Evolutionary conservation across 2,888 invertebrate species (phyloP), one percentile per base, ranked within the genome.

Genomic region (Lordiphosa fenestrarum): DNA sequence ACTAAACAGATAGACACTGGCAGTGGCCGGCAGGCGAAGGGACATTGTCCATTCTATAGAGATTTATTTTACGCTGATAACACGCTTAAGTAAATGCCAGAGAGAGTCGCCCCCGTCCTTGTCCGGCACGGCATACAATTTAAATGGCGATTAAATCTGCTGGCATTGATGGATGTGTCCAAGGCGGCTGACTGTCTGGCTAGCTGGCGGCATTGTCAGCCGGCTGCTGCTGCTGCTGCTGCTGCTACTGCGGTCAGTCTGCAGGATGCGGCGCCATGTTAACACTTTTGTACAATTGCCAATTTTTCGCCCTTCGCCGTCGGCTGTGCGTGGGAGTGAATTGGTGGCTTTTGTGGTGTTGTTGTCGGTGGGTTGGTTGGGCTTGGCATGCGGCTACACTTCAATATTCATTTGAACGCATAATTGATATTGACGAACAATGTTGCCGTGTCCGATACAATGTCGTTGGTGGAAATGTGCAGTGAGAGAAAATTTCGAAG

Each of bases 101-200:
- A 49, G 48, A 37, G 48, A 37, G 21, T 47, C 38, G 13, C 36
- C 57, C 57, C 6, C 15, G 1, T 25, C 25, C 51, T 57, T 35
- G 44, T 61, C 61, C 53, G 25, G 25, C 6, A 6, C 25, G 66
- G 67, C 73, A 58, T 72, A 78, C 85, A 85, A 84, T 86, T 86
- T 86, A 86, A 86, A 86, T 86, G 86, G 85, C 86, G 86, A 86
- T 86, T 86, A 86, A 86, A 86, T 85, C 83, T 73, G 76, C 70
- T 86, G 86, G 78, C 86, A 86, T 81, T 86, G 86, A 86, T 86
- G 84, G 84, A 86, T 86, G 85, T 80, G 77, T 77, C 71, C 77
- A 69, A 75, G 77, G 77, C 73, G 65, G 62, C 58, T 49, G 57
- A 33, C 42, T 49, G 62, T 19, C 39, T 30, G 46, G n/a, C 44